Evolutionary conservation across 1,140 invertebrate genomes (phyloP), one percentile per base, ranked within the genome.

Genomic region (Drosophila sturtevanti): DNA sequence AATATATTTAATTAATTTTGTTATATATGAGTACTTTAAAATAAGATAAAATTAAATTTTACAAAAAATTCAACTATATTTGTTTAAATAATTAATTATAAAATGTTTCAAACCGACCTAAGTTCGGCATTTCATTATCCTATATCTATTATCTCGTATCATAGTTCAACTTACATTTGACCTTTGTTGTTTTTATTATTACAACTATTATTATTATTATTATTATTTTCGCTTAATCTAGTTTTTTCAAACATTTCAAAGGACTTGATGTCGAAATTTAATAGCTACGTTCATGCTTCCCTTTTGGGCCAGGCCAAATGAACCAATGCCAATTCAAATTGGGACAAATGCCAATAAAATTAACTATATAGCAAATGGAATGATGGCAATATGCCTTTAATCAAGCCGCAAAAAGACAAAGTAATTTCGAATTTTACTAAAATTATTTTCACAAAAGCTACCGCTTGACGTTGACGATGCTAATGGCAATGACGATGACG

Each of bases 371-470:
- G 16, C 62, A 52, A 37, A 61, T 35, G 98, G 64, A 99, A 99
- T 93, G 98, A 99, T 93, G 98, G 98, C 99, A 93, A 99, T 99
- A 97, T 99, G 99, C 94, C 84, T 87, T 82, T 89, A 87, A 87
- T 87, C 84, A 87, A 84, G 79, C 68, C 79, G 60, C 72, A 59
- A 75, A 61, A 73, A 70, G 68, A 71, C 68, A 68, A 73, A 89
- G 84, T 87, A 77, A 89, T 87, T 82, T 73, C 74, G 74, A 89
- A 82, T 87, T 89, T 79, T 77, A n/a, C n/a, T n/a, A n/a, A 86
- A 87, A 87, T 87, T 87, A 89, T 89, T 89, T 87, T 76, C 82
- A 89, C 56, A 67, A 82, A 76, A 74, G 72, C 65, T 16, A 48
- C 34, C 22, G 48, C 10, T 52, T 48, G 18, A 63, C 44, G 35